Percentiles rank a stretch among this genome's conserved stretches.
Evolutionary conservation across 2,797 vertebrate genomes (phyloP).

Genomic region (Rhodeus uyekii): DNA sequence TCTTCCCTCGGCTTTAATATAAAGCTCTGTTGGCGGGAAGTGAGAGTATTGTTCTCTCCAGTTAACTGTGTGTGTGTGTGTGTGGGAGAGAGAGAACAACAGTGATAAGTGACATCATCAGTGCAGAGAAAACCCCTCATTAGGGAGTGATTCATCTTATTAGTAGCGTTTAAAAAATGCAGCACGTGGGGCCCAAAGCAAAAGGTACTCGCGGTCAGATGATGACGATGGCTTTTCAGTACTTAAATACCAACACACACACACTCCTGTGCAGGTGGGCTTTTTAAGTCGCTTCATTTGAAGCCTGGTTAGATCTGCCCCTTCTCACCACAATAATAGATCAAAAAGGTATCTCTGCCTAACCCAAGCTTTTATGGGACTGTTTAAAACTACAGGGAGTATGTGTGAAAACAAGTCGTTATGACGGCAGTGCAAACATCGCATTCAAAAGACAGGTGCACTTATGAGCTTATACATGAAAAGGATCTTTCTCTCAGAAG

Average conservation of each 20-base stretch:
- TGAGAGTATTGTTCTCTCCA: conserved; percentile 56
- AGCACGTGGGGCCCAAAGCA: not conserved
- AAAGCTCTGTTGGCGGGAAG: conserved; percentile 55
- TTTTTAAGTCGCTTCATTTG: conserved; percentile 40
- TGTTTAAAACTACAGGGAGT: conserved; percentile 4
- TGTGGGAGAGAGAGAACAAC: conserved; percentile 21
- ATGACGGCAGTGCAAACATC: not conserved
- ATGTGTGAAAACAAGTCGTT: conserved; percentile 5
- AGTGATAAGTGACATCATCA: conserved; percentile 44
- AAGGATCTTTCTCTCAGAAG: not conserved
- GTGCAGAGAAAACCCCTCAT: conserved; percentile 47
- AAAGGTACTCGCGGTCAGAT: conserved; percentile 11
- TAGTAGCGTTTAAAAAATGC: conserved; percentile 41
- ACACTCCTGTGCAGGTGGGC: conserved; percentile 56
- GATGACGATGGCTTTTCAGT: conserved; percentile 6
- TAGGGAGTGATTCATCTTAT: conserved; percentile 38
- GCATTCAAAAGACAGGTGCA: conserved; percentile 28
- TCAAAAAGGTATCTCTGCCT: conserved; percentile 41
- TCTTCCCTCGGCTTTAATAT: conserved; percentile 53
- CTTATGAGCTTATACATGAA: not conserved
- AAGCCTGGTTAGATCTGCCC: conserved; percentile 42
- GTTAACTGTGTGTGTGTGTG: conserved; percentile 35
- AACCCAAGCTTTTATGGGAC: conserved; percentile 35
- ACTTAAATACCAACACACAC: conserved; percentile 16
- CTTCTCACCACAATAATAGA: conserved; percentile 47